A percentile compares a stretch with the other conserved stretches of the same genome.
phyloP scores from a whole-genome alignment of 2,113 vertebrate genomes.

The Leuciscus idus region DNA sequence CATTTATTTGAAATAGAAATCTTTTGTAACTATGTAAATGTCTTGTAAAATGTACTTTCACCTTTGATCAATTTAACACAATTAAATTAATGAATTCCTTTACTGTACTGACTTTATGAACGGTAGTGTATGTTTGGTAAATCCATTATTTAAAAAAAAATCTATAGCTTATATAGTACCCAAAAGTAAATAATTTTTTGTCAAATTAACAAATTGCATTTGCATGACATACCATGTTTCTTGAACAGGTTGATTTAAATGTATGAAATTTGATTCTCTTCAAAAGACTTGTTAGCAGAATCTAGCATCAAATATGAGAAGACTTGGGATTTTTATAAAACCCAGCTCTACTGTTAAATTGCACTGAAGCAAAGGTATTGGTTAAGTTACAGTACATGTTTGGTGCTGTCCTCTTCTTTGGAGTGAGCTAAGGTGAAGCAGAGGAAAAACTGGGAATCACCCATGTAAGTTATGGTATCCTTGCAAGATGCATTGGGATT shows the following conservation, averaged over 20 bases:
- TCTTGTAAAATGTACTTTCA: too few species aligned
- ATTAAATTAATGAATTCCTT: too few species aligned
- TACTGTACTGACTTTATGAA: neutral
- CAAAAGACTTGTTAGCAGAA: neutral
- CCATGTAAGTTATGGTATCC: neutral
- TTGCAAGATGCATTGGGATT: neutral
- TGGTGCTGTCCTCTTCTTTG: neutral
- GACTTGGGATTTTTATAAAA: neutral
- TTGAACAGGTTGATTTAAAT: neutral
- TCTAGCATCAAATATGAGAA: neutral
- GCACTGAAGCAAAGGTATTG: neutral
- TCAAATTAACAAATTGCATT: neutral
- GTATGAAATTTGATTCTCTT: neutral
- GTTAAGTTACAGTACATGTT: too few species aligned
- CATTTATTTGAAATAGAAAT: too few species aligned
- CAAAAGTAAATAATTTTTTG: neutral
- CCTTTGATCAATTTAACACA: too few species aligned
- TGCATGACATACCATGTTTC: neutral
- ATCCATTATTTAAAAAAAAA: neutral
- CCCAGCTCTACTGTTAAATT: neutral
- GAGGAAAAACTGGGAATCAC: neutral
- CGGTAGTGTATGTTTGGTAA: neutral
- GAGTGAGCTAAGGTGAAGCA: neutral
- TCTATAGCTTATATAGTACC: too few species aligned
- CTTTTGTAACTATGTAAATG: too few species aligned